Evolutionary conservation across 2,113 vertebrate species (phyloP).

Genomic region (Montifringilla adamsi): DNA sequence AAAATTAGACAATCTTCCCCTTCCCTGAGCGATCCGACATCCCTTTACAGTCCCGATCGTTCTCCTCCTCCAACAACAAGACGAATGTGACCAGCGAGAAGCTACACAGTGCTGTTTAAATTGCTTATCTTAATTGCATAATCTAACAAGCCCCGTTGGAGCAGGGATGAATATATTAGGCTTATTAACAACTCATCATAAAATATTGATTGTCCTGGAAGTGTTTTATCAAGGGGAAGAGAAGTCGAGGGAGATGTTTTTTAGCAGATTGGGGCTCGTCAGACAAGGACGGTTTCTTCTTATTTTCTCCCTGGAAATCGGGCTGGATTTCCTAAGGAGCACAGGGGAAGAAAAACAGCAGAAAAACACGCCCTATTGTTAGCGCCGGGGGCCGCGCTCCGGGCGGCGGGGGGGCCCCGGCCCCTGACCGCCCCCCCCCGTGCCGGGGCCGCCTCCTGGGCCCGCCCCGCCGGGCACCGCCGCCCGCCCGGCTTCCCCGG

Average conservation of each 20-base stretch:
- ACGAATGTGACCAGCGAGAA: not conserved
- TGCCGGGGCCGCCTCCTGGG: not conserved
- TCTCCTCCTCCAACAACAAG: not conserved
- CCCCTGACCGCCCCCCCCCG: not conserved
- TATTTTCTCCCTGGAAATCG: constrained; percentile 1
- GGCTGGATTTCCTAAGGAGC: not conserved
- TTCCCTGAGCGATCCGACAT: not conserved
- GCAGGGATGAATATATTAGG: constrained; percentile 45
- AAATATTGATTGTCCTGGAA: constrained; percentile 63
- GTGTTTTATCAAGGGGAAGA: constrained; percentile 31
- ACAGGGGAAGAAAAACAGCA: not conserved
- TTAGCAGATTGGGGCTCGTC: not conserved
- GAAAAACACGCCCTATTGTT: not conserved
- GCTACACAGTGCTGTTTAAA: constrained; percentile 31
- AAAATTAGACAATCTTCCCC: not conserved
- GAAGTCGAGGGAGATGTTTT: constrained; percentile 14
- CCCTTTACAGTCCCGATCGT: not conserved
- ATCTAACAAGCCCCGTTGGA: constrained; percentile 63
- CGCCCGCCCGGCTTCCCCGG: not conserved
- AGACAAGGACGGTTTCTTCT: not conserved
- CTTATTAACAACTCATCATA: constrained; percentile 67
- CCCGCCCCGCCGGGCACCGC: not conserved
- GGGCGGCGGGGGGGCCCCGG: not conserved
- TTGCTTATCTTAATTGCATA: constrained; percentile 67
- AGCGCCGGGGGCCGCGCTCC: not conserved